A percentile compares a stretch with the other conserved stretches of the same genome.
Evolutionary conservation across 2,888 invertebrate species (phyloP).

Genomic region (Apotomis betuletana): DNA sequence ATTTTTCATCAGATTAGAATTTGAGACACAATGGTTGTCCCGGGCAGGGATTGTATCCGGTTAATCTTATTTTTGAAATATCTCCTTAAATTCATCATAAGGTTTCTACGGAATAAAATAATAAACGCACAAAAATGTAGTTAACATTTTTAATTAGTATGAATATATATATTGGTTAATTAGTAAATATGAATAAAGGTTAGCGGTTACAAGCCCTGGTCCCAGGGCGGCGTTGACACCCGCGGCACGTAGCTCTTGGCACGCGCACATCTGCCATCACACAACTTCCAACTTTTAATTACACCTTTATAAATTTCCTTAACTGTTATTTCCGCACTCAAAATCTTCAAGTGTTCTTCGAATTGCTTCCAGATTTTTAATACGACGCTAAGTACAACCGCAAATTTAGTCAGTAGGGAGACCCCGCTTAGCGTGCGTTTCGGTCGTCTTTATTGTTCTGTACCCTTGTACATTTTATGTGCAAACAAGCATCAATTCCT

Average conservation of each 20-base stretch:
- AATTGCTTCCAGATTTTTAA: slow-evolving; percentile 12
- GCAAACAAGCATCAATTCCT: slow-evolving; percentile 40
- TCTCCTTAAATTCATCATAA: too few species aligned
- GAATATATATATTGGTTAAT: too few species aligned
- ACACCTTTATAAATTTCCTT: slow-evolving; percentile 64
- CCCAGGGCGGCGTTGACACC: slow-evolving; percentile 61
- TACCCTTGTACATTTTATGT: slow-evolving; percentile 38
- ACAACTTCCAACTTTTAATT: slow-evolving; percentile 81
- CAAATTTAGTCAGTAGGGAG: slow-evolving; percentile 3
- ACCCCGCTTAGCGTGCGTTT: slow-evolving; percentile 20
- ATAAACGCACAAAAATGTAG: not conserved
- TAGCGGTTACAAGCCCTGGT: too few species aligned
- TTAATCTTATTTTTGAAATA: too few species aligned
- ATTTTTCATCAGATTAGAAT: slow-evolving; percentile 22
- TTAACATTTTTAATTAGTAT: too few species aligned
- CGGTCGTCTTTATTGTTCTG: slow-evolving; percentile 30
- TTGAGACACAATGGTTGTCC: slow-evolving; percentile 42
- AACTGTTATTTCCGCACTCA: slow-evolving; percentile 21
- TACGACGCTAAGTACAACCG: slow-evolving; percentile 3
- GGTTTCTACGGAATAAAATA: too few species aligned
- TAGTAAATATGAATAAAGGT: too few species aligned
- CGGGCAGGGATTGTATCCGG: slow-evolving; percentile 18
- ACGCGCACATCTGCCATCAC: slow-evolving; percentile 71
- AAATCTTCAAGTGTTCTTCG: slow-evolving; percentile 15
- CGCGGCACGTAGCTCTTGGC: slow-evolving; percentile 79